phyloP scores from a whole-genome alignment of 2,888 invertebrate genomes.

The Torymus tubicola region DNA sequence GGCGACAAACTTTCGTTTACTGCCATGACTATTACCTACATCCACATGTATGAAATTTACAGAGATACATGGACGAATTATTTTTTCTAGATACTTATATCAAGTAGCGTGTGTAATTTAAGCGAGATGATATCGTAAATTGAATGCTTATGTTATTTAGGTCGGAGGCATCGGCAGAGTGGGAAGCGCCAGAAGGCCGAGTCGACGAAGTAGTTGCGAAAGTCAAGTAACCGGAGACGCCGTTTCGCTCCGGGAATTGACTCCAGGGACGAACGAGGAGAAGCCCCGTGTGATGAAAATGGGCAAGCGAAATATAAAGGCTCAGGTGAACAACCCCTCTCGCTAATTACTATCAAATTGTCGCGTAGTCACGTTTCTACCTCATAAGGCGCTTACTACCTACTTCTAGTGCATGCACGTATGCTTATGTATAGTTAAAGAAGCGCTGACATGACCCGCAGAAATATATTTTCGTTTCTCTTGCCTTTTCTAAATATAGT shows the following conservation, averaged over 20 bases:
- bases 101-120: slow-evolving; percentile 19
- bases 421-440: no score
- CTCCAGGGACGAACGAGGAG: slow-evolving; percentile 77
- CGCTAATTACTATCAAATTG: slow-evolving; percentile 2
- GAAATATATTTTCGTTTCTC: no score
- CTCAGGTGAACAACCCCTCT: slow-evolving; percentile 78
- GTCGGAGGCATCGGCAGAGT: slow-evolving; percentile 70
- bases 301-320: slow-evolving; percentile 93
- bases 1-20: no score
- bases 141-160: slow-evolving; percentile 61
- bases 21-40: no score
- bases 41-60: no score
- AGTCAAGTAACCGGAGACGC: slow-evolving; percentile 75
- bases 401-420: no score
- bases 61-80: no score
- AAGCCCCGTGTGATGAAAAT: slow-evolving; percentile 81
- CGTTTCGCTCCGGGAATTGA: slow-evolving; percentile 74
- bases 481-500: no score
- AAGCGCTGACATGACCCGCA: no score
- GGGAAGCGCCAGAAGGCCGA: slow-evolving; percentile 72
- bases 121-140: slow-evolving; percentile 43
- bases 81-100: no score
- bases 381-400: no score
- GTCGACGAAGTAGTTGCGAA: slow-evolving; percentile 78
- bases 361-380: no score